Percentiles rank a stretch among this genome's conserved stretches.
Evolutionary conservation across 2,888 invertebrate species (phyloP).

Genomic region (Stenoptilia bipunctidactyla): DNA sequence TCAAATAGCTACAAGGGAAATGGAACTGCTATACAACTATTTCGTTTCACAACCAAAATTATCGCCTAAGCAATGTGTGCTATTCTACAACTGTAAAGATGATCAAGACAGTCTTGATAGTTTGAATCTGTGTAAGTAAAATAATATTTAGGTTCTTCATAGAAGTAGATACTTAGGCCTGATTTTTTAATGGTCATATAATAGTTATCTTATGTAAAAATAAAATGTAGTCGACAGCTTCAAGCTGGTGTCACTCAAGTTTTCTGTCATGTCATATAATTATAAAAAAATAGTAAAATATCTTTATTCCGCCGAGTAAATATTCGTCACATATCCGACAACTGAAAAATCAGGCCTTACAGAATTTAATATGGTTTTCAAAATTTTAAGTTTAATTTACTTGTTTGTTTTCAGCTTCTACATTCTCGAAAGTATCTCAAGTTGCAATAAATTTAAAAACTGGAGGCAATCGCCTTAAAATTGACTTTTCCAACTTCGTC

Average conservation of each 20-base stretch:
- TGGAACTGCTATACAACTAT: constrained; percentile 76
- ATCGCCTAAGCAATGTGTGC: constrained; percentile 75
- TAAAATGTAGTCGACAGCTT: too few relatives aligned
- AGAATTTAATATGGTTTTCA: too few relatives aligned
- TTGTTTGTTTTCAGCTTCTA: constrained; percentile 58
- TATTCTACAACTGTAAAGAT: constrained; percentile 69
- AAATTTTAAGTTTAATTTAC: constrained; percentile 1
- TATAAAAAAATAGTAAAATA: too few relatives aligned
- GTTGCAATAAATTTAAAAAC: constrained; percentile 70
- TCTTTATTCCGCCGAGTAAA: too few relatives aligned
- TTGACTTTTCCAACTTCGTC: constrained; percentile 66
- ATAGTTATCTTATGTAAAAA: too few relatives aligned
- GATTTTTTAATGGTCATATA: too few relatives aligned
- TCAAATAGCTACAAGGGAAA: constrained; percentile 62
- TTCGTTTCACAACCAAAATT: constrained; percentile 77
- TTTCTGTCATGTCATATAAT: too few relatives aligned
- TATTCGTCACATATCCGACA: too few relatives aligned
- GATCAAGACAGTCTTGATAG: constrained; percentile 54
- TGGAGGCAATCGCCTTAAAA: constrained; percentile 69
- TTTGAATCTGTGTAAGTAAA: constrained; percentile 64
- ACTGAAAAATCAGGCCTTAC: too few relatives aligned
- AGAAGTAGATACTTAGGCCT: too few relatives aligned
- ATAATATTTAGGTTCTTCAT: too few relatives aligned
- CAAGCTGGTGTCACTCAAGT: too few relatives aligned
- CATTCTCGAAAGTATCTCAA: constrained; percentile 72